Base-by-base conservation (phyloP, 2,888 invertebrate genomes). In the Tiliacea aurago region DNA sequence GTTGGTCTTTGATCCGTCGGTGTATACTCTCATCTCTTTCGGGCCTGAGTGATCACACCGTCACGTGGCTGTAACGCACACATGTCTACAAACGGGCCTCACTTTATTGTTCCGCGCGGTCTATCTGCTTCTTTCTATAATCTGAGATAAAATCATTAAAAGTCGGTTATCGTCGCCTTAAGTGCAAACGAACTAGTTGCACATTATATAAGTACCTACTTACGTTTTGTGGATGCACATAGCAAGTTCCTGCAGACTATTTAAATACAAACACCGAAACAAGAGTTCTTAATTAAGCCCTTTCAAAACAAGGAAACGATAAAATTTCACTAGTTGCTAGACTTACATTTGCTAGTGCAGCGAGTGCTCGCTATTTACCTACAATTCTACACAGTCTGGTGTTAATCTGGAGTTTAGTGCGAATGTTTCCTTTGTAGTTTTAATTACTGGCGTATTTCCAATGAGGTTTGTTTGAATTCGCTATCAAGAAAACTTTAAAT, bases 231-330 rank as follows among this genome's bases (percentile, higher is more conserved):
- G 23, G 13, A 18, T 47, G n/a, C 45, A 61, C 33, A 18, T 20
- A 81, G 11, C 63, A 56, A 70, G 70, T 72, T 77, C 51, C 58
- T 76, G 70, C 56, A n/a, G 62, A 56, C 59, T 77, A 65, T 74
- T 76, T 67, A 65, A 70, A 82, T 76, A 74, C 59, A 70, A 67
- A 65, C 56, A 61, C 63, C 43, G 70, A 81, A 85, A 76, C 73
- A 74, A 65, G 51, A 67, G 76, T 81, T 84, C 84, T 79, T 85
- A 85, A 85, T 85, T 85, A 80, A 83, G 76, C 79, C 61, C 78
- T 78, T 81, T 79, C 84, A 84, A 82, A 84, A 87, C 83, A 86
- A 77, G 79, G 84, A 87, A 85, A 68, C 74, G 69, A 72, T 86
- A 78, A 76, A 78, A 80, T 78, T 74, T 78, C 71, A 56, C 59